Evolutionary conservation across 2,888 invertebrate species (phyloP), one percentile per base, ranked within the genome.

Genomic region (Dryobotodes eremita): DNA sequence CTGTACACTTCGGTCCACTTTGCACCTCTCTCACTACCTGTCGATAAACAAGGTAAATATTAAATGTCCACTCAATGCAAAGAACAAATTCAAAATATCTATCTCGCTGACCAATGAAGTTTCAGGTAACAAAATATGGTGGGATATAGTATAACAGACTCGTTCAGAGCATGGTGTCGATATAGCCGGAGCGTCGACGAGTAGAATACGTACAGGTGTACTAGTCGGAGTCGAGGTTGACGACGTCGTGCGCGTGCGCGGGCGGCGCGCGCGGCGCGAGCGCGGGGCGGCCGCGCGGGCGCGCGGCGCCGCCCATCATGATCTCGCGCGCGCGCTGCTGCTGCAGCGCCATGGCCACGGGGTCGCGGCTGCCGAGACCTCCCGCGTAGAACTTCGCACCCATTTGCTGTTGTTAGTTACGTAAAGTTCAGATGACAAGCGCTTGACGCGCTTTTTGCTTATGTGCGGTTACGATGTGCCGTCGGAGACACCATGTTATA

Each of bases 311-410:
- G 77, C 94, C 93, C 84, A 95, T 89, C 94, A 96, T 94, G 89
- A 96, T 95, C 93, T 96, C 96, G 2, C 96, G 91, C 86, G 97
- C 96, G 3, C 95, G 94, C 85, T 96, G 96, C 91, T 97, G 96
- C 91, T 97, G 96, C 73, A 97, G 90, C 83, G 96, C 96, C 96
- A 97, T 97, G 86, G 96, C 96, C 80, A 96, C 93, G 5, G 97
- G 96, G 92, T 97, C 97, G 88, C 97, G 96, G 90, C 96, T 96
- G 92, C 97, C 97, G 46, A 97, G 94, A 0, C 97, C 97, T 80
- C 97, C 97, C 79, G 97, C 95, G 94, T 97, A 97, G 92, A 94
- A 94, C 93, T 97, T 97, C 77, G 97, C 95, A 53, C 96, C 95
- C 95, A 95, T 95, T 90, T 93, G 91, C 89, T 92, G 89, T 13